A percentile compares a stretch with the other conserved stretches of the same genome.
phyloP scores from a whole-genome alignment of 2,888 invertebrate genomes.

The Lepidocyrtoides sp. region DNA sequence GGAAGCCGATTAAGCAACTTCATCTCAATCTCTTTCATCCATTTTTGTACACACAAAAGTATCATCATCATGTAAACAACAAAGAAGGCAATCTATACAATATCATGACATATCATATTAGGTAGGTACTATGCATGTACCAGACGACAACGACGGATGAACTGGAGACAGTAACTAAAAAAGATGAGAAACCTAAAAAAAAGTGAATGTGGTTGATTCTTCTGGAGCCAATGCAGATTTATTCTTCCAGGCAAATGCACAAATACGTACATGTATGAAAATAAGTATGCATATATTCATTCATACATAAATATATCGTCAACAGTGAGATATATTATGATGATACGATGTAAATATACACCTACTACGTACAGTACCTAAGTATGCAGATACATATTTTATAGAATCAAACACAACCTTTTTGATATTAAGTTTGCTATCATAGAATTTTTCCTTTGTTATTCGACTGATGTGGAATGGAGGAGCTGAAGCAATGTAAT shows the following conservation, averaged over 20 bases:
- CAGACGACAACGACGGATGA: slow-evolving; percentile 46
- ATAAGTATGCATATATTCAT: background rate
- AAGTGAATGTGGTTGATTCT: background rate
- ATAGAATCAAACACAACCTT: background rate
- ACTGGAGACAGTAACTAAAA: slow-evolving; percentile 59
- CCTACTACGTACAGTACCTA: no score
- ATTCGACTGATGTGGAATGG: slow-evolving; percentile 49
- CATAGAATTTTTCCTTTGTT: slow-evolving; percentile 28
- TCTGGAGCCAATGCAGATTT: slow-evolving; percentile 74
- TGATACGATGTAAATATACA: no score
- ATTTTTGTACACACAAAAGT: background rate
- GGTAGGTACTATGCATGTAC: no score
- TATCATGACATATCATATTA: background rate
- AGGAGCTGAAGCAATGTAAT: slow-evolving; percentile 63
- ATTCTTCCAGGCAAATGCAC: slow-evolving; percentile 69
- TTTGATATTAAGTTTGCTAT: background rate
- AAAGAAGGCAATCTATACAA: background rate
- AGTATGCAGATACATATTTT: no score
- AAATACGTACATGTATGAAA: background rate
- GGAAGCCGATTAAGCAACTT: slow-evolving; percentile 27
- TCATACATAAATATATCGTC: no score
- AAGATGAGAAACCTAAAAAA: background rate
- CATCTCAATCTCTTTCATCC: background rate
- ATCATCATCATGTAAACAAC: background rate
- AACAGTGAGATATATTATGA: no score